These are phyloP conservation scores for Colletes collaris DNA, from an alignment of 2,888 invertebrate genomes.

Conservation along the genomic window DNA sequence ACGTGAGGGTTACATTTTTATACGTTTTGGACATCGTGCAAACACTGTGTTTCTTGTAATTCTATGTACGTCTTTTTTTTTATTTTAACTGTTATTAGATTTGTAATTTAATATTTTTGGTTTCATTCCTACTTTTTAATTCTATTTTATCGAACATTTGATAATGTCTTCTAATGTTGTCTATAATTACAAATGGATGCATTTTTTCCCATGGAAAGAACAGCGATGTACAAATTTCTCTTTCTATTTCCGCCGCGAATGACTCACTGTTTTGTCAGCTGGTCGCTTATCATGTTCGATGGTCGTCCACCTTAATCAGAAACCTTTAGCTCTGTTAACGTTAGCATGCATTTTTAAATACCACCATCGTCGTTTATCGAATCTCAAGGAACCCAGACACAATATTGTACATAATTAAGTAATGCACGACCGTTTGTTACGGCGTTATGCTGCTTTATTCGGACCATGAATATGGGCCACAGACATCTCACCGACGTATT, in stretches of 20 bases:
- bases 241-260: conserved; percentile 7
- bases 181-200: neutral
- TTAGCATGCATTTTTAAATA: neutral
- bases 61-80: no score
- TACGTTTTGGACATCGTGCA: neutral
- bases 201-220: conserved; percentile 15
- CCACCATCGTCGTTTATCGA: neutral
- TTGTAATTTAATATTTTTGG: neutral
- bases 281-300: conserved; percentile 6
- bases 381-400: neutral
- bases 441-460: conserved; percentile 3
- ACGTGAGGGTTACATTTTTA: no score
- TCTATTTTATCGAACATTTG: no score
- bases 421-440: neutral
- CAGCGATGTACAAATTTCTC: conserved; percentile 20
- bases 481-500: conserved; percentile 30
- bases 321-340: neutral
- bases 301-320: neutral
- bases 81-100: neutral
- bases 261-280: conserved; percentile 13
- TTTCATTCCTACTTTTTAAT: neutral
- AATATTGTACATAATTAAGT: neutral
- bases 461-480: conserved; percentile 35
- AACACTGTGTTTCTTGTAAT: neutral
- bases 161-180: neutral